Evolutionary conservation across 1,140 invertebrate species (phyloP).

Genomic region (Lepeophtheirus salmonis): DNA sequence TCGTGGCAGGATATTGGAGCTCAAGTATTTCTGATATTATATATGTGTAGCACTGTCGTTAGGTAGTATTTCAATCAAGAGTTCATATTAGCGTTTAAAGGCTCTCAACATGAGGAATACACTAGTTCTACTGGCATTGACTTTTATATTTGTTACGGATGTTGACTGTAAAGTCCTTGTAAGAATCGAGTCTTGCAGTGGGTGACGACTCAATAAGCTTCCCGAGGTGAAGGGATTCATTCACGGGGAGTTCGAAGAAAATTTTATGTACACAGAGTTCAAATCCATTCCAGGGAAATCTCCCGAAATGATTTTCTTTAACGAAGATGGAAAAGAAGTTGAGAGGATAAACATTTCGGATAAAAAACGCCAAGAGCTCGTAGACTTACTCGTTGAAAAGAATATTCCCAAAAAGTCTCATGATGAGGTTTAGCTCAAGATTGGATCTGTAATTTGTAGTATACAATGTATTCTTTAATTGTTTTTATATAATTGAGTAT

Average conservation of each 20-base stretch:
- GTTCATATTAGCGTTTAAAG: no score
- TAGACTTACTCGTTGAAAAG: not conserved
- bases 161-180: no score
- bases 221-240: conserved; percentile 18
- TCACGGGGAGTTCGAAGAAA: conserved; percentile 8
- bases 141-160: no score
- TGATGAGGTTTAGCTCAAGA: not conserved
- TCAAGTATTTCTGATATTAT: no score
- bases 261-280: conserved; percentile 5
- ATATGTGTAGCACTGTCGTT: no score
- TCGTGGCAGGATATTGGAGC: no score
- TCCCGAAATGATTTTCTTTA: conserved; percentile 13
- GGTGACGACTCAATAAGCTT: conserved; percentile 17
- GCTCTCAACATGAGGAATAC: no score
- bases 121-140: no score
- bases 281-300: conserved; percentile 6
- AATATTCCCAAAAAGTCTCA: not conserved
- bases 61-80: no score
- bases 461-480: no score
- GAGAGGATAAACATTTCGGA: conserved; percentile 6
- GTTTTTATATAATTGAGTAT: no score
- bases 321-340: not conserved
- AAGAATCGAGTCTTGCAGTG: conserved; percentile 10
- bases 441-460: no score
- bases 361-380: conserved; percentile 3